phyloP scores from a whole-genome alignment of 2,888 invertebrate genomes.

The Drosophila monieri region DNA sequence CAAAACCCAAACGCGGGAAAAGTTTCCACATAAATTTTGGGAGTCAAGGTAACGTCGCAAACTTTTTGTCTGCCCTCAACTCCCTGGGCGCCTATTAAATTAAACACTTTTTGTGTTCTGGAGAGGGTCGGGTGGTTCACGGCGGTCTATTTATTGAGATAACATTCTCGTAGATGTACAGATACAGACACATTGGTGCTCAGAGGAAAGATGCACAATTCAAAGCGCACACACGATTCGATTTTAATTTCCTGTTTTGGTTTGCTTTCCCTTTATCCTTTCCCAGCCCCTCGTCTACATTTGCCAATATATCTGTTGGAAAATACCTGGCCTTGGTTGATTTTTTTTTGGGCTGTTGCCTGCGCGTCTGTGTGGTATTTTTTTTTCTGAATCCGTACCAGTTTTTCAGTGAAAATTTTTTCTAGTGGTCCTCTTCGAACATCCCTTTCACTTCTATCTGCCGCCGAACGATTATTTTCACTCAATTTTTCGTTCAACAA shows the following conservation, averaged over 20 bases:
- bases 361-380: slow-evolving; percentile 56
- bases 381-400: slow-evolving; percentile 57
- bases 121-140: background rate
- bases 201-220: slow-evolving; percentile 28
- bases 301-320: slow-evolving; percentile 46
- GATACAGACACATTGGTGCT: slow-evolving; percentile 16
- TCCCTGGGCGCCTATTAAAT: slow-evolving; percentile 61
- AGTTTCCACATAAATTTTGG: slow-evolving; percentile 71
- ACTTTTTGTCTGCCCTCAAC: slow-evolving; percentile 52
- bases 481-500: slow-evolving; percentile 57
- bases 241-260: slow-evolving; percentile 75
- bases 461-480: slow-evolving; percentile 33
- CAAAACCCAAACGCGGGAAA: slow-evolving; percentile 37
- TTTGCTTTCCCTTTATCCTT: slow-evolving; percentile 12
- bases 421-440: slow-evolving; percentile 54
- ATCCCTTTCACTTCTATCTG: background rate
- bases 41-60: slow-evolving; percentile 72
- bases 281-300: slow-evolving; percentile 9
- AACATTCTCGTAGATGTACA: slow-evolving; percentile 8
- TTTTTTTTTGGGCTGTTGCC: slow-evolving; percentile 6
- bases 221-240: slow-evolving; percentile 51
- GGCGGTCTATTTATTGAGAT: slow-evolving; percentile 40
- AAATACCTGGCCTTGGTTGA: background rate
- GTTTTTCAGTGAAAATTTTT: slow-evolving; percentile 68
- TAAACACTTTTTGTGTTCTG: slow-evolving; percentile 65